Base-by-base conservation (phyloP, 2,113 vertebrate genomes). In the Sylvia atricapilla region DNA sequence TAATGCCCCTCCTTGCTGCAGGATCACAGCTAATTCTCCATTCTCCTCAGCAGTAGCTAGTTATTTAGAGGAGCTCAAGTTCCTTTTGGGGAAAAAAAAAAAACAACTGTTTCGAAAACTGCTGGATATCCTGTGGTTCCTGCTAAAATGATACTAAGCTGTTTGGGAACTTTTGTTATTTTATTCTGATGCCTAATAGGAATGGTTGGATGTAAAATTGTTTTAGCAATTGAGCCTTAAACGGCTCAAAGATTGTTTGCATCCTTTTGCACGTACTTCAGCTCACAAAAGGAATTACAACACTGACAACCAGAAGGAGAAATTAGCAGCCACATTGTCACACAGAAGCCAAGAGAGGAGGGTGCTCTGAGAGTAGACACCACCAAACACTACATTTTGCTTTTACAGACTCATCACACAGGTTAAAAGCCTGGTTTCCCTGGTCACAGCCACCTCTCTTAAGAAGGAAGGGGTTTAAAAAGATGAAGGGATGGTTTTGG, bases 161-260 rank as follows among this genome's bases (percentile, higher is more conserved):
- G 56, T 56, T 81, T 41, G n/a, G 60, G 37, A 94, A 92, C 73
- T 84, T 84, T 0, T 8, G 44, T 64, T 85, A 78, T 81, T 96
- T 72, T 68, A 75, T 81, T 86, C 76, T 78, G 72, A 81, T 72
- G 60, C 60, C 79, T 96, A 95, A 94, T 68, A 79, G 90, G 88
- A 96, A 84, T 3, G 28, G 41, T 15, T 90, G 87, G 72, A 84
- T 82, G 41, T 21, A 92, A 94, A 95, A 92, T n/a, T 75, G 50
- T 66, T 95, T 46, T 27, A 94, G 47, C 68, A 95, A 90, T 20
- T 63, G 47, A 93, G 89, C 30, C 22, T 90, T 89, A 90, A 88
- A 49, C 14, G 63, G 55, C 35, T 47, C 53, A 75, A 81, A 72
- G 25, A 75, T 4, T 33, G n/a, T 28, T 81, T 68, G 52, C 19